These are phyloP conservation scores for Bathynomus jamesi DNA, from an alignment of 1,140 invertebrate species.

Conservation along the genomic window DNA sequence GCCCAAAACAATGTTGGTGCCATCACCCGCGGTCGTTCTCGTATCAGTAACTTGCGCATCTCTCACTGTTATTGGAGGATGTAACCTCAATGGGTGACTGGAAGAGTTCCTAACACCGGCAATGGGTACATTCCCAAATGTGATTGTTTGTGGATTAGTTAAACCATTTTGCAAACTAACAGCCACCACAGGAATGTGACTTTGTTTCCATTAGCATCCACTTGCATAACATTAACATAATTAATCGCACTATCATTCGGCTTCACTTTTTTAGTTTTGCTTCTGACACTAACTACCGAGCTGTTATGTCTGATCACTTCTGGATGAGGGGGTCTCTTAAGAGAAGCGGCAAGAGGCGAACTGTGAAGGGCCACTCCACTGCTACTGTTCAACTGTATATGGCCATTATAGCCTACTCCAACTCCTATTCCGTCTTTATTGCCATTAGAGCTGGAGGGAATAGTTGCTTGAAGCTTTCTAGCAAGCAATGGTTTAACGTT, in stretches of 20 bases:
- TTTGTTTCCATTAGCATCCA: constrained; percentile 34
- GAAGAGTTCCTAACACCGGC: constrained; percentile 31
- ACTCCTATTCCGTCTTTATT: constrained; percentile 34
- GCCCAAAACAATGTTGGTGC: constrained; percentile 23
- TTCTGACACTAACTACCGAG: constrained; percentile 28
- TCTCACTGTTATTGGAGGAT: constrained; percentile 26
- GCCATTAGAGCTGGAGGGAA: constrained; percentile 23
- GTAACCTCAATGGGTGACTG: constrained; percentile 29
- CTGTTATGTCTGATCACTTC: constrained; percentile 25
- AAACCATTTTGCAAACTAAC: constrained; percentile 35
- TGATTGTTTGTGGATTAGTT: constrained; percentile 29
- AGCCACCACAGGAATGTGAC: constrained; percentile 35
- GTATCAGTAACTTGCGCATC: constrained; percentile 24
- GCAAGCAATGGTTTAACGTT: constrained; percentile 35
- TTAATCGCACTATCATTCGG: constrained; percentile 34
- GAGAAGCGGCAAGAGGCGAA: constrained; percentile 17
- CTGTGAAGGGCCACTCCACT: constrained; percentile 27
- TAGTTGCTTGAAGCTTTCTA: constrained; percentile 30
- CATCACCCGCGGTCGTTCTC: constrained; percentile 19
- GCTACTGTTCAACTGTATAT: constrained; percentile 28
- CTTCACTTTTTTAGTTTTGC: constrained; percentile 36
- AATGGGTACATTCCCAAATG: constrained; percentile 32
- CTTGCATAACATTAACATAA: constrained; percentile 33
- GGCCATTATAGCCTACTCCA: constrained; percentile 33
- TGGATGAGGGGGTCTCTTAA: constrained; percentile 21